phyloP scores from a whole-genome alignment of 1,140 invertebrate genomes.

The Drosophila takahashii region DNA sequence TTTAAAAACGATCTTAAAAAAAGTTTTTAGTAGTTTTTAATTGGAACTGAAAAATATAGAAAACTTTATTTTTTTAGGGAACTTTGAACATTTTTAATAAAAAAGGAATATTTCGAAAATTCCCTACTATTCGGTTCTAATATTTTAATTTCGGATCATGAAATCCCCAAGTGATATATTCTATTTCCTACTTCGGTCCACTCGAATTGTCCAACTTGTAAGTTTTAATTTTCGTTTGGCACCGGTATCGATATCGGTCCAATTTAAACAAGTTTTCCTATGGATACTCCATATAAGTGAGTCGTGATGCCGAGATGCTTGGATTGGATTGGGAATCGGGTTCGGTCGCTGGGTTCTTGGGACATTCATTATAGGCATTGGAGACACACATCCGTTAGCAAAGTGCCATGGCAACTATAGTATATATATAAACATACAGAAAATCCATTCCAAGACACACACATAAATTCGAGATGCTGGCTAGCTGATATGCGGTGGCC shows the following conservation, averaged over 20 bases:
- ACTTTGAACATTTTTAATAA: no score
- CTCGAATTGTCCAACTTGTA: constrained; percentile 30
- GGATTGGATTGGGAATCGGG: constrained; percentile 41
- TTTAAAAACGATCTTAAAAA: no score
- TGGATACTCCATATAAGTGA: constrained; percentile 44
- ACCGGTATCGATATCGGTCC: constrained; percentile 35
- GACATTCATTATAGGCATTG: constrained; percentile 52
- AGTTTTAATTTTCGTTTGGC: constrained; percentile 39
- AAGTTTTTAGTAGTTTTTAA: no score
- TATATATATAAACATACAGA: constrained; percentile 29
- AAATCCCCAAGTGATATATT: not conserved
- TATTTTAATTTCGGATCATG: not conserved
- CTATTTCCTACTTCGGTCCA: constrained; percentile 39
- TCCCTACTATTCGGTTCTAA: no score
- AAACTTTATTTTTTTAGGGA: no score
- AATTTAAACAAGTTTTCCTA: constrained; percentile 70
- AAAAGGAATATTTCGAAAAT: no score
- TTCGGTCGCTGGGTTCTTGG: constrained; percentile 38
- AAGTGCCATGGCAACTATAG: constrained; percentile 57
- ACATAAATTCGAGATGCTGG: constrained; percentile 72
- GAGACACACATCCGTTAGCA: constrained; percentile 50
- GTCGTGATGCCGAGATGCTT: constrained; percentile 27
- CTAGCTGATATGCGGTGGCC: constrained; percentile 58
- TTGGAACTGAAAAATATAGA: no score
- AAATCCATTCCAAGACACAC: constrained; percentile 46